These are phyloP conservation scores for Lepus timidus DNA, from an alignment of 2,113 vertebrate genomes.

Conservation along the genomic window DNA sequence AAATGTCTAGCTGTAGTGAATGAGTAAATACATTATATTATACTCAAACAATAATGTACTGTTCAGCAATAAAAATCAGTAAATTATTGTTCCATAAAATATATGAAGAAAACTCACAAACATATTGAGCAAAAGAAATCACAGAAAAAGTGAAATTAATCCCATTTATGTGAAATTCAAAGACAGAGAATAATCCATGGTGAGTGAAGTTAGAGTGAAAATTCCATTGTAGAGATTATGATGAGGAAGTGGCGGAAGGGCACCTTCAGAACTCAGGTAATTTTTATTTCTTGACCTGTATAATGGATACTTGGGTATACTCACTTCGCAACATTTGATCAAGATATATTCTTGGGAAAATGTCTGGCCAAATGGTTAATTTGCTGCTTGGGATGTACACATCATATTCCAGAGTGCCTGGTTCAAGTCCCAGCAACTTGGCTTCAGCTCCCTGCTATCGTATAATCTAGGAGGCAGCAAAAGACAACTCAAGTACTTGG, in stretches of 20 bases:
- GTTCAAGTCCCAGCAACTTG: no score
- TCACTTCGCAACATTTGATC: slow-evolving; percentile 17
- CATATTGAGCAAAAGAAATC: not conserved
- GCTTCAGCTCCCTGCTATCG: no score
- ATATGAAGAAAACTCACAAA: not conserved
- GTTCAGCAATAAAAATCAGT: not conserved
- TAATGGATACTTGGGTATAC: not conserved
- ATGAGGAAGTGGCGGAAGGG: not conserved
- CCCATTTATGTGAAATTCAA: not conserved
- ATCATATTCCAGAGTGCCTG: no score
- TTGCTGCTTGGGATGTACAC: no score
- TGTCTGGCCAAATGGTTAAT: no score
- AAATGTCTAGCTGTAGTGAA: not conserved
- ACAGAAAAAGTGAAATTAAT: not conserved
- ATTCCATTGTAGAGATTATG: not conserved
- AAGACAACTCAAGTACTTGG: no score
- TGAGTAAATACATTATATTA: not conserved
- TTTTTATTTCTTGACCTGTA: slow-evolving; percentile 28
- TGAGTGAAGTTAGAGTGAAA: not conserved
- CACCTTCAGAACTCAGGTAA: not conserved
- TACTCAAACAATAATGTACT: not conserved
- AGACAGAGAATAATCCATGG: not conserved
- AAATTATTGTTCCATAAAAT: slow-evolving; percentile 5
- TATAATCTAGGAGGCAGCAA: no score
- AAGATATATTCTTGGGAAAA: not conserved